Evolutionary conservation across 2,113 vertebrate species (phyloP).

Genomic region (Oplegnathus fasciatus): DNA sequence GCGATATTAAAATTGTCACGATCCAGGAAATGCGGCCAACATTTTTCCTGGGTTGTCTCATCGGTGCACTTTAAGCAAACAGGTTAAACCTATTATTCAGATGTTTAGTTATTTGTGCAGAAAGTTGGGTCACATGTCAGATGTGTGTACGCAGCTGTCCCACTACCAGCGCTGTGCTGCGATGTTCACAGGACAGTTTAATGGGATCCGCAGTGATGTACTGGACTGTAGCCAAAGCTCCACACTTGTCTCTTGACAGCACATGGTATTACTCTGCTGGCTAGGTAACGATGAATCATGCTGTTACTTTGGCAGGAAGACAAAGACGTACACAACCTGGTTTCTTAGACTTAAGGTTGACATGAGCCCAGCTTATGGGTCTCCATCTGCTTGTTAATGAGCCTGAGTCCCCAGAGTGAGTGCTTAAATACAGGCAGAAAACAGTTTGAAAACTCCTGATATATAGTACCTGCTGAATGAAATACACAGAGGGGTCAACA

Average conservation of each 20-base stretch:
- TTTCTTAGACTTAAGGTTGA: conserved; percentile 61
- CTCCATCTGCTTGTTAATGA: conserved; percentile 70
- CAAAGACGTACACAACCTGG: conserved; percentile 57
- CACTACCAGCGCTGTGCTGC: conserved; percentile 17
- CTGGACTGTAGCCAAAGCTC: conserved; percentile 73
- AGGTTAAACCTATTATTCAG: conserved; percentile 56
- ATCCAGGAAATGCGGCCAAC: neutral
- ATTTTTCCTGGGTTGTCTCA: conserved; percentile 23
- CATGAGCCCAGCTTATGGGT: conserved; percentile 56
- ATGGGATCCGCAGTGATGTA: conserved; percentile 67
- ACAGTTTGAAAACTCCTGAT: conserved; percentile 37
- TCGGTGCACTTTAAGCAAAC: conserved; percentile 5
- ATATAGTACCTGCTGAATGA: conserved; percentile 18
- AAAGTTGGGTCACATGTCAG: conserved; percentile 52
- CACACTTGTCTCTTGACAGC: conserved; percentile 70
- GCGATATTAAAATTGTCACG: neutral
- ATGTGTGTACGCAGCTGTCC: conserved; percentile 54
- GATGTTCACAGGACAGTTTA: conserved; percentile 65
- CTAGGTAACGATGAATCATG: conserved; percentile 68
- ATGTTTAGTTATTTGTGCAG: conserved; percentile 56
- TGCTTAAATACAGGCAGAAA: conserved; percentile 50
- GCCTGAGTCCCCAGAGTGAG: conserved; percentile 42
- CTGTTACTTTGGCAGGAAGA: conserved; percentile 66
- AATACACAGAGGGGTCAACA: conserved; percentile 13
- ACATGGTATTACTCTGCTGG: conserved; percentile 57